Conservation (phyloP, 2,888 invertebrate species). For the Acleris laterana region DNA sequence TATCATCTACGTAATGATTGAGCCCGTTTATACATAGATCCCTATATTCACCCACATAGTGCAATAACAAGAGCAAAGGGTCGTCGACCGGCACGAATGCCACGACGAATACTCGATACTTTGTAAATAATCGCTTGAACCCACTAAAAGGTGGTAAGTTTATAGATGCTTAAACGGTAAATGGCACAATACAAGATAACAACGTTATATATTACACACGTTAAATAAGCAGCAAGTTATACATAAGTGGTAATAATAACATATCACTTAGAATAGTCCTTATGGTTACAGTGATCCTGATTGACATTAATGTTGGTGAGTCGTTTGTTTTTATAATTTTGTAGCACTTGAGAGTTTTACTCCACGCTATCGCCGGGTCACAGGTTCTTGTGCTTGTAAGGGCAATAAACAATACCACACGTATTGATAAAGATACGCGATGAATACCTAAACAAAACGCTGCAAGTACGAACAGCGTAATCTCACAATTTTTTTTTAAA, state of each 20-base stretch:
- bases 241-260: too few relatives aligned
- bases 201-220: conserved; percentile 16
- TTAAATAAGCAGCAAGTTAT: conserved; percentile 2
- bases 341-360: conserved; percentile 12
- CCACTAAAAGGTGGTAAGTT: conserved; percentile 1
- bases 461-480: too few relatives aligned
- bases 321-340: conserved; percentile 22
- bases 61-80: conserved; percentile 31
- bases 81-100: conserved; percentile 23
- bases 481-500: too few relatives aligned
- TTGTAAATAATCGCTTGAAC: conserved; percentile 19
- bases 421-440: conserved; percentile 12
- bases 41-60: conserved; percentile 9
- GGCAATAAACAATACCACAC: conserved; percentile 27
- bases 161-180: conserved; percentile 12
- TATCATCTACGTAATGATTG: neutral
- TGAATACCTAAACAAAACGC: neutral
- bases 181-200: conserved; percentile 13
- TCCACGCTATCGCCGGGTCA: conserved; percentile 22
- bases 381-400: conserved; percentile 27
- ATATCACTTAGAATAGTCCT: neutral
- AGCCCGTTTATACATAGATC: neutral
- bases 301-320: neutral
- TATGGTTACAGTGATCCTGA: neutral
- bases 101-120: conserved; percentile 20